These are phyloP conservation scores for Tetragonula clypearis DNA, from an alignment of 1,140 invertebrate species.

Conservation along the genomic window DNA sequence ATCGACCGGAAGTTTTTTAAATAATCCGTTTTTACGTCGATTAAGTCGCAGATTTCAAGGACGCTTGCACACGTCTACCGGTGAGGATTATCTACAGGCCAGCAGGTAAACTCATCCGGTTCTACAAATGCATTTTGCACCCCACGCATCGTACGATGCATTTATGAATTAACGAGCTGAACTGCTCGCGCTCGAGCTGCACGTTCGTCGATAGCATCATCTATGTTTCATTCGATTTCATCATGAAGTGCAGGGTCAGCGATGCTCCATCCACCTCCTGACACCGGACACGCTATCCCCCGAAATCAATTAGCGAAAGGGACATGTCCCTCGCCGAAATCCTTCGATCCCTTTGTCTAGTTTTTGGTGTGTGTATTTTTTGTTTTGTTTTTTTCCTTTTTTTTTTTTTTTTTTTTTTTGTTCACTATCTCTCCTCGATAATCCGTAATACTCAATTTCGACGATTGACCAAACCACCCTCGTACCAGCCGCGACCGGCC, in stretches of 20 bases:
- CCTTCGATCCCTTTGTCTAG: constrained; percentile 65
- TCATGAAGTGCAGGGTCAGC: constrained; percentile 69
- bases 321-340: constrained; percentile 63
- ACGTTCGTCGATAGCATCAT: constrained; percentile 71
- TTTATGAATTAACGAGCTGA: constrained; percentile 74
- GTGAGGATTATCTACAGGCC: constrained; percentile 49
- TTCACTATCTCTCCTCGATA: constrained; percentile 67
- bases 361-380: constrained; percentile 51
- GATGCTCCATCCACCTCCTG: constrained; percentile 52
- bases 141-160: constrained; percentile 58
- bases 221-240: constrained; percentile 77
- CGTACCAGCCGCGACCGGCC: constrained; percentile 74
- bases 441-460: constrained; percentile 82
- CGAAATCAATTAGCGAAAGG: constrained; percentile 69
- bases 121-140: constrained; percentile 68
- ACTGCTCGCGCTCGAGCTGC: constrained; percentile 31
- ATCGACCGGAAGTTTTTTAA: constrained; percentile 31
- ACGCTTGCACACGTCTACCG: background rate
- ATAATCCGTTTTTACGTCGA: constrained; percentile 37
- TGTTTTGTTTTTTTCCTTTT: background rate
- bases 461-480: constrained; percentile 79
- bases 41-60: constrained; percentile 27
- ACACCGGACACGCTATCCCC: constrained; percentile 52
- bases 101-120: constrained; percentile 47
- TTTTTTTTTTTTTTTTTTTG: constrained; percentile 27